These are phyloP conservation scores for Bradypus variegatus DNA, from an alignment of 2,797 vertebrate genomes.

Conservation along the genomic window DNA sequence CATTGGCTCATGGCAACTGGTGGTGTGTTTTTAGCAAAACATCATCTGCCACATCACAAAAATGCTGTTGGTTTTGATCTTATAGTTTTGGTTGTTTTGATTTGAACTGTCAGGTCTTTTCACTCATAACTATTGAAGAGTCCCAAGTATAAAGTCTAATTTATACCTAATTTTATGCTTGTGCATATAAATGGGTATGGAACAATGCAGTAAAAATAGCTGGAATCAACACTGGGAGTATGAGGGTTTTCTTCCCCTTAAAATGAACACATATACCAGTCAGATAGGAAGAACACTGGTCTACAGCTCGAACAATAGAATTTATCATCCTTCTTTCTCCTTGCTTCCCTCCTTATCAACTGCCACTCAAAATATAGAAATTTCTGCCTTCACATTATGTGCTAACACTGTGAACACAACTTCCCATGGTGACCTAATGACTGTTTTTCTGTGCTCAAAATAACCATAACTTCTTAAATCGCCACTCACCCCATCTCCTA, in stretches of 20 bases:
- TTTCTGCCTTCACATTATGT: neutral
- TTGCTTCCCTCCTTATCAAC: neutral
- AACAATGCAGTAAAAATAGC: neutral
- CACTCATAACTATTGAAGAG: neutral
- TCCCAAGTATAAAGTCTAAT: neutral
- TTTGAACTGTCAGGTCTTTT: neutral
- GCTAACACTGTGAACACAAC: neutral
- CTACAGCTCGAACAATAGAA: neutral
- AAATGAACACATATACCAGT: neutral
- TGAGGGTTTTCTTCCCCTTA: neutral
- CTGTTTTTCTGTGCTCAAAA: neutral
- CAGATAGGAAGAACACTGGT: neutral
- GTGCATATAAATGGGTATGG: neutral
- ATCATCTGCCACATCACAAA: neutral
- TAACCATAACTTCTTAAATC: neutral
- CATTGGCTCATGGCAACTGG: neutral
- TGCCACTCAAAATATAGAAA: neutral
- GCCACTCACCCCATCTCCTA: neutral
- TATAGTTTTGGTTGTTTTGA: neutral
- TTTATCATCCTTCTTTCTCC: neutral
- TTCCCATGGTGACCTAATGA: neutral
- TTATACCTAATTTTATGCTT: neutral
- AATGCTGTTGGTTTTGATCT: neutral
- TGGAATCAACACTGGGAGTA: too few species aligned
- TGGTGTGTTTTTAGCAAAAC: neutral